Evolutionary conservation across 2,888 invertebrate species (phyloP).

Genomic region (Biston betularia): DNA sequence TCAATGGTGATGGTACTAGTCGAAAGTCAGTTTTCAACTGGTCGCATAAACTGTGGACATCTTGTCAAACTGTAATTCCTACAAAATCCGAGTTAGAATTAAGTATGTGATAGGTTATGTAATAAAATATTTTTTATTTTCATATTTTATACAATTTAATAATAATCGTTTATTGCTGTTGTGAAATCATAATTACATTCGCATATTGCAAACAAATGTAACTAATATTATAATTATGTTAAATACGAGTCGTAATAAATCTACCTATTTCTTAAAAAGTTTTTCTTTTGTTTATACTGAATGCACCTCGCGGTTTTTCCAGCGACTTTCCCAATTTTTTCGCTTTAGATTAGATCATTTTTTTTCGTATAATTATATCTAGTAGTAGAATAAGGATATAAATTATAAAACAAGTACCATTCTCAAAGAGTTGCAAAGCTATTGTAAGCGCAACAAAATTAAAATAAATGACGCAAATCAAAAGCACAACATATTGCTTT

Average conservation of each 20-base stretch:
- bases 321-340: not conserved
- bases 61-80: not conserved
- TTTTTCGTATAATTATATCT: no score
- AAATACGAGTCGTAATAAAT: conserved; percentile 46
- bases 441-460: no score
- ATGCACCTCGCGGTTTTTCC: not conserved
- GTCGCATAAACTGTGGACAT: not conserved
- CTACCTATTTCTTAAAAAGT: conserved; percentile 41
- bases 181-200: conserved; percentile 44
- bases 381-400: no score
- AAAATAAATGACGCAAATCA: no score
- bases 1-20: not conserved
- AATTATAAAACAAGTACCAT: no score
- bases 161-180: conserved; percentile 35
- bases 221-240: conserved; percentile 36
- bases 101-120: conserved; percentile 47
- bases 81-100: conserved; percentile 24
- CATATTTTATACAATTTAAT: conserved; percentile 63
- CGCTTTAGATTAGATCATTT: no score
- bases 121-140: conserved; percentile 56
- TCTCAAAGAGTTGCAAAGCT: no score
- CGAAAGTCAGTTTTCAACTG: not conserved
- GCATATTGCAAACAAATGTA: conserved; percentile 47
- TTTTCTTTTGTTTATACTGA: conserved; percentile 24
- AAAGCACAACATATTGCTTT: no score